Conservation (phyloP, 2,113 vertebrate genomes). For the Hippopotamus amphibius region DNA sequence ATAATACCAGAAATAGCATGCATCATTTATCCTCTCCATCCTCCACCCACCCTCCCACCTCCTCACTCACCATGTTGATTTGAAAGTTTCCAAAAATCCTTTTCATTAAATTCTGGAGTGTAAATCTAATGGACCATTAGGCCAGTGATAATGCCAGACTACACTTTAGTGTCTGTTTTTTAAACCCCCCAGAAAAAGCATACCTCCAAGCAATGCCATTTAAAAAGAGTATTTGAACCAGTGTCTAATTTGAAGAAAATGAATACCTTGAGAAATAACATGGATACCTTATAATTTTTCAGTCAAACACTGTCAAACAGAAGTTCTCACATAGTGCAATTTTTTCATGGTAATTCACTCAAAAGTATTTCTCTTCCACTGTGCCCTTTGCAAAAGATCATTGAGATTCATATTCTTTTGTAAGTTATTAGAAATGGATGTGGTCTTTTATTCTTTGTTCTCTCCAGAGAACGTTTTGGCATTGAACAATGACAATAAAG, state of each 20-base stretch:
- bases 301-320: constrained; percentile 82
- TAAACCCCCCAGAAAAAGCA: constrained; percentile 41
- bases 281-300: constrained; percentile 80
- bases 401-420: constrained; percentile 51
- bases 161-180: neutral
- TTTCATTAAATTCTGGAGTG: constrained; percentile 44
- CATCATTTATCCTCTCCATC: constrained; percentile 18
- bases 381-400: constrained; percentile 65
- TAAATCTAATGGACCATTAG: constrained; percentile 61
- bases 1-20: constrained; percentile 62
- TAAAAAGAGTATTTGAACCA: constrained; percentile 72
- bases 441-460: constrained; percentile 47
- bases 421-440: constrained; percentile 34
- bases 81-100: constrained; percentile 62
- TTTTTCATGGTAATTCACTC: constrained; percentile 71
- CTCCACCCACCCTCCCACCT: constrained; percentile 28
- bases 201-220: constrained; percentile 56
- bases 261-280: constrained; percentile 77
- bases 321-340: constrained; percentile 72
- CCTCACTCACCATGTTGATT: neutral
- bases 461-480: constrained; percentile 56
- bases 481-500: constrained; percentile 46
- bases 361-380: constrained; percentile 58
- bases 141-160: constrained; percentile 44
- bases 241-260: constrained; percentile 82